Evolutionary conservation across 2,113 vertebrate species (phyloP).

Genomic region (Melanostigma gelatinosum): DNA sequence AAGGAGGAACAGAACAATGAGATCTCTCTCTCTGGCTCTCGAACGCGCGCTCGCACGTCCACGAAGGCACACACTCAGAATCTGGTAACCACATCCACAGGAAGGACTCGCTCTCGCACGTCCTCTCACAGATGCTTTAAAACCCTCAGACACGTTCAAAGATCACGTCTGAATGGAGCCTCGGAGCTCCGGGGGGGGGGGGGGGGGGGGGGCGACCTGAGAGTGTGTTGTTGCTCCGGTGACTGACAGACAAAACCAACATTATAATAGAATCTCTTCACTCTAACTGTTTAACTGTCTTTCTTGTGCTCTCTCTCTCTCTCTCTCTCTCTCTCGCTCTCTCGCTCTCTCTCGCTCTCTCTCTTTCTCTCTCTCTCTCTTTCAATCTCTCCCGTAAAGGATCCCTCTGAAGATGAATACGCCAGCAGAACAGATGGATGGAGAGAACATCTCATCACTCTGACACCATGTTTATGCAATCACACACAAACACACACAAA

Average conservation of each 20-base stretch:
- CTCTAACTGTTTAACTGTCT: constrained; percentile 24
- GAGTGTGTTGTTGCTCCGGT: constrained; percentile 14
- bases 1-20: constrained; percentile 71
- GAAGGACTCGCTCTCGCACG: constrained; percentile 34
- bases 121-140: constrained; percentile 30
- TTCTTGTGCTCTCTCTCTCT: background rate
- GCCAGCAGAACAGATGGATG: constrained; percentile 79
- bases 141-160: constrained; percentile 34
- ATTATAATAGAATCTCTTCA: constrained; percentile 19
- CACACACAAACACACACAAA: constrained; percentile 46
- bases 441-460: constrained; percentile 70
- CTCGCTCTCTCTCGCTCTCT: constrained; percentile 1
- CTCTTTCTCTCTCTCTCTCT: background rate
- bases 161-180: constrained; percentile 24
- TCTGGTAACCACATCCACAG: constrained; percentile 55
- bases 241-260: constrained; percentile 37
- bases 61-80: constrained; percentile 21
- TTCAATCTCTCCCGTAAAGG: constrained; percentile 50
- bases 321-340: constrained; percentile 1
- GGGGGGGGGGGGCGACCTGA: constrained; percentile 23
- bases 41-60: background rate
- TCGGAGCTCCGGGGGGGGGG: constrained; percentile 13
- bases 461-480: constrained; percentile 73
- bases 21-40: constrained; percentile 35
- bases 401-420: constrained; percentile 65